Base-by-base conservation (phyloP, 2,888 invertebrate genomes). In the Sphaerophoria rueppellii region DNA sequence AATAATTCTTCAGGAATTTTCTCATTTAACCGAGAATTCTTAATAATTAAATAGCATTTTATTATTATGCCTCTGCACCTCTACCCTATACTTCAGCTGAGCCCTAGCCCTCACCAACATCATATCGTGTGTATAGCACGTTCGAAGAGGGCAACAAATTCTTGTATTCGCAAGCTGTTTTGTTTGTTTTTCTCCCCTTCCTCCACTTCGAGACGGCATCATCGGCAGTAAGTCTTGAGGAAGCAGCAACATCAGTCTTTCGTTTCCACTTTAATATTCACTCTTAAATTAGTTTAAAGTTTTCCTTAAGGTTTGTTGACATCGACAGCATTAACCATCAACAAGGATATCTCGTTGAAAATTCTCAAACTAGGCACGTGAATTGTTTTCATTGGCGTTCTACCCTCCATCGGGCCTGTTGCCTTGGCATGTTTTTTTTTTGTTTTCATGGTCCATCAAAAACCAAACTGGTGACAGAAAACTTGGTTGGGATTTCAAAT, bases 401-500 rank as follows among this genome's bases (percentile, higher is more conserved):
- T 37, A 40, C 34, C 37, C 43, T 24, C 11, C 11, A 7, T 12
- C 40, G 34, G 34, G 16, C 34, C 5, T 11, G 11, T 7, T 43
- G 12, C 48, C 4, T 14, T 7, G 16, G 11, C 9, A 16, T 50
- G 50, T 50, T 50, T n/a, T 37, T n/a, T 57, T 7, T 61, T 48
- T 24, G 50, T 24, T 11, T 32, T 61, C 14, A 2, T 24, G 24
- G 9, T 52, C 58, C 65, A 61, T 58, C 48, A 63, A 70, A 71
- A 75, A 80, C 71, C 75, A 81, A 65, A 75, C 46, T 81, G 75
- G 57, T 57, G 80, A 71, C 75, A 81, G 54, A 70, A 75, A 52
- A 74, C 76, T 81, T 81, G 75, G 32, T 67, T 46, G 72, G 81
- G 76, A 72, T 75, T 76, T 67, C 37, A 71, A 71, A 72, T 76